Percentiles rank a stretch among this genome's conserved stretches.
Conservation (phyloP, 2,888 invertebrate species). For the Cataglyphis livida region DNA sequence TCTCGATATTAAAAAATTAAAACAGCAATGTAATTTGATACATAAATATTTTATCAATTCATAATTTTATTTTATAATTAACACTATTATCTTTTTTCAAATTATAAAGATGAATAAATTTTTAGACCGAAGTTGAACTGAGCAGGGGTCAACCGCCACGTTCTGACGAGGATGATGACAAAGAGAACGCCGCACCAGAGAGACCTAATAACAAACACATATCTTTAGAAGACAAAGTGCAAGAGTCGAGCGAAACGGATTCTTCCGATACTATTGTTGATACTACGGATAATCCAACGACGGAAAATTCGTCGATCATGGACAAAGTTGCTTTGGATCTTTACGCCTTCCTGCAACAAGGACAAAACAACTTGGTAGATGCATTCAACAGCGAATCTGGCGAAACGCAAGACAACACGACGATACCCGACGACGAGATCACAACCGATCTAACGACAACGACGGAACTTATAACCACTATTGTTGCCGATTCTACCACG, state of each 20-base stretch:
- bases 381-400: conserved; percentile 86
- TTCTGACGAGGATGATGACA: conserved; percentile 54
- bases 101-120: conserved; percentile 6
- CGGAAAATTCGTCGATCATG: conserved; percentile 89
- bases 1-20: background rate
- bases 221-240: conserved; percentile 56
- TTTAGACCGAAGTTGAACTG: conserved; percentile 75
- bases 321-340: conserved; percentile 94
- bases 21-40: background rate
- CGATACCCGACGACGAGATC: conserved; percentile 83
- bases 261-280: conserved; percentile 69
- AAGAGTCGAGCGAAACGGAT: conserved; percentile 62
- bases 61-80: background rate
- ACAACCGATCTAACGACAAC: conserved; percentile 82
- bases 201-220: conserved; percentile 51
- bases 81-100: background rate
- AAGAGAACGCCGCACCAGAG: conserved; percentile 34
- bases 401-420: conserved; percentile 87
- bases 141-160: conserved; percentile 75
- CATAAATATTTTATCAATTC: background rate
- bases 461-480: conserved; percentile 85
- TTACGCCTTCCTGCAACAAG: conserved; percentile 91
- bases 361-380: conserved; percentile 86
- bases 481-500: conserved; percentile 87
- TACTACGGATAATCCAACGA: conserved; percentile 87